Base-by-base conservation (phyloP, 1,140 invertebrate species). In the Scaptomyza hsui region DNA sequence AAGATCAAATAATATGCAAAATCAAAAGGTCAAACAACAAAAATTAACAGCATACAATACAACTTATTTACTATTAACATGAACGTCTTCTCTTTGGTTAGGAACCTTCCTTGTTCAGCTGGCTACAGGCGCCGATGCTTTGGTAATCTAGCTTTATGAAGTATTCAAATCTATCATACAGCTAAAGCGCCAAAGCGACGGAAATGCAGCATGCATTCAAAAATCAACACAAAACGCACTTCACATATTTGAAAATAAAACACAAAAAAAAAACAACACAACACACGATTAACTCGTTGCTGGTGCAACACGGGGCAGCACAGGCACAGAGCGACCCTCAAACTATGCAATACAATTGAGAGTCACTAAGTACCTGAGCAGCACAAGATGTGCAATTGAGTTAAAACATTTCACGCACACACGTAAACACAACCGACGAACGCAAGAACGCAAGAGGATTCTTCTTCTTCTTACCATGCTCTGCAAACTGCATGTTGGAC, bases 111-210 rank as follows among this genome's bases (percentile, higher is more conserved):
- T 21, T 6, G 24, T 13, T 26, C 4, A 42, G 68, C 37, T 26
- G 71, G 37, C 70, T 45, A 67, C 77, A 52, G 55, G 79, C 88
- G 91, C 92, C 92, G 92, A 92, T 95, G 94, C 97, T 97, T 97
- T 97, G 97, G 97, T 97, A 97, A 97, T 96, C 95, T 96, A 97
- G 96, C 96, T 96, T 95, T 97, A 96, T 97, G 96, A 96, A 93
- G 92, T 93, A 86, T 88, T 91, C 85, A 83, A 90, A 91, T 92
- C 92, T 93, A 94, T 97, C 96, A 97, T 96, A 96, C 96, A 97
- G 97, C 96, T 97, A 97, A 95, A 97, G 96, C 96, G 96, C 97
- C 97, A 97, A 97, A 97, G 97, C 94, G 93, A 93, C 92, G 92
- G 92, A 69, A 88, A 70, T 41, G 61, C 71, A 64, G 69, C 26